Percentiles rank a stretch among this genome's conserved stretches.
These are phyloP conservation scores for Gracilinanus agilis DNA, from an alignment of 2,113 vertebrate species.

Conservation along the genomic window DNA sequence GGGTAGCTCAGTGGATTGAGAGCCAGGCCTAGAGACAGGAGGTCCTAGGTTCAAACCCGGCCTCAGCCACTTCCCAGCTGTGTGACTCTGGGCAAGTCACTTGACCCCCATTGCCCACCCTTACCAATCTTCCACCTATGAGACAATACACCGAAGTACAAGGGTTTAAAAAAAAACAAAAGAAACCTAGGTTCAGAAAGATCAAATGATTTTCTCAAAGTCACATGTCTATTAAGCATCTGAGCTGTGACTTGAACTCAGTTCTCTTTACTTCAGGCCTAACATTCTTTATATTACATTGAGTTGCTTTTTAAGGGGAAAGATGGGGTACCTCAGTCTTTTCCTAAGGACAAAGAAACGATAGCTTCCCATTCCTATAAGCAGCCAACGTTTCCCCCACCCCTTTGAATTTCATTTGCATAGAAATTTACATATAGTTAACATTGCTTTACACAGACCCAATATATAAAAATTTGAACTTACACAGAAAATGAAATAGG, in stretches of 20 bases:
- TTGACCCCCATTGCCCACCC: too few species aligned
- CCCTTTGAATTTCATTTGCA: neutral
- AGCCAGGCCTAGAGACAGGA: too few species aligned
- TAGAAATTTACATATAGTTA: neutral
- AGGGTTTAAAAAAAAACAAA: too few species aligned
- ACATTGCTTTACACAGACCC: neutral
- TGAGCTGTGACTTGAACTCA: neutral
- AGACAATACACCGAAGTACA: too few species aligned
- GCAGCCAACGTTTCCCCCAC: neutral
- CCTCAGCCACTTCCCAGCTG: too few species aligned
- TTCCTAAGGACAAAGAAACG: neutral
- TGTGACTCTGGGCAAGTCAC: too few species aligned
- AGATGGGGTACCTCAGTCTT: neutral
- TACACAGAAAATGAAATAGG: neutral
- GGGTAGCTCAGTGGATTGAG: too few species aligned
- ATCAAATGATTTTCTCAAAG: neutral
- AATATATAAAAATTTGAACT: neutral
- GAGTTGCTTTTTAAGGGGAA: neutral
- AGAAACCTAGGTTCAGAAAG: neutral
- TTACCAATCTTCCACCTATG: too few species aligned
- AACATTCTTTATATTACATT: neutral
- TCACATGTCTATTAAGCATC: neutral
- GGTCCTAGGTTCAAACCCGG: too few species aligned
- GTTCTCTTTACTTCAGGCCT: neutral
- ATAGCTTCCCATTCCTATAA: neutral